A percentile compares a stretch with the other conserved stretches of the same genome.
These are phyloP conservation scores for Saccopteryx leptura DNA, from an alignment of 2,113 vertebrate species.

Conservation along the genomic window DNA sequence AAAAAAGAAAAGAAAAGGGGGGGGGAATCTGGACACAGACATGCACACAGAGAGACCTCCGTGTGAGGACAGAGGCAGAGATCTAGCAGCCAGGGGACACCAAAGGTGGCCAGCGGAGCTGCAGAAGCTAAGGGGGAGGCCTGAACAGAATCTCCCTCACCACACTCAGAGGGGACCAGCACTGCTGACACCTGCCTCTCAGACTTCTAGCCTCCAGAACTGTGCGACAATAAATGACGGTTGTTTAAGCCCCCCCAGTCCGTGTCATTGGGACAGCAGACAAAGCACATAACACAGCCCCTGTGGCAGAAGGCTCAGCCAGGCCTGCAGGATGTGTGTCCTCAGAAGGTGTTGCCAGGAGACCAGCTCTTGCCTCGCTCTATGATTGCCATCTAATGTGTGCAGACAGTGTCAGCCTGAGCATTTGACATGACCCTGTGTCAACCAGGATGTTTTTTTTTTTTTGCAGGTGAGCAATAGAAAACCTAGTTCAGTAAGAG, in stretches of 20 bases:
- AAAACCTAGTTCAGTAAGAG: background rate
- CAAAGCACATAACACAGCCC: background rate
- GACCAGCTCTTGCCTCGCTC: background rate
- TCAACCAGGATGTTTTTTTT: background rate
- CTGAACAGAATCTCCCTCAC: background rate
- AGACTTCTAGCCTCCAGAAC: background rate
- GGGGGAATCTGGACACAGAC: background rate
- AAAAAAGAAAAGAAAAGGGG: no score
- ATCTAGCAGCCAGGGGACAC: background rate
- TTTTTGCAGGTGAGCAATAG: background rate
- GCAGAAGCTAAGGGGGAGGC: background rate
- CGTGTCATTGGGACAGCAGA: background rate
- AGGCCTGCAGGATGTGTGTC: background rate
- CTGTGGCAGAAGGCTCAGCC: background rate
- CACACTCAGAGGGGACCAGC: background rate
- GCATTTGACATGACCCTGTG: background rate
- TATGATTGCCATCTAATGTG: background rate
- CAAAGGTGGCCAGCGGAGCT: background rate
- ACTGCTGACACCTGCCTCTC: background rate
- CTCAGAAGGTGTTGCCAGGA: background rate
- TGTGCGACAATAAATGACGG: background rate
- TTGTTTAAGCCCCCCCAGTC: no score
- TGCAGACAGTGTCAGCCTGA: background rate
- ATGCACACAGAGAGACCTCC: no score
- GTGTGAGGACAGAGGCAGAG: background rate